Percentiles rank a stretch among this genome's conserved stretches.
Conservation (phyloP, 53 echinoderm and acorn worm genomes). For the Henricia sp. region DNA sequence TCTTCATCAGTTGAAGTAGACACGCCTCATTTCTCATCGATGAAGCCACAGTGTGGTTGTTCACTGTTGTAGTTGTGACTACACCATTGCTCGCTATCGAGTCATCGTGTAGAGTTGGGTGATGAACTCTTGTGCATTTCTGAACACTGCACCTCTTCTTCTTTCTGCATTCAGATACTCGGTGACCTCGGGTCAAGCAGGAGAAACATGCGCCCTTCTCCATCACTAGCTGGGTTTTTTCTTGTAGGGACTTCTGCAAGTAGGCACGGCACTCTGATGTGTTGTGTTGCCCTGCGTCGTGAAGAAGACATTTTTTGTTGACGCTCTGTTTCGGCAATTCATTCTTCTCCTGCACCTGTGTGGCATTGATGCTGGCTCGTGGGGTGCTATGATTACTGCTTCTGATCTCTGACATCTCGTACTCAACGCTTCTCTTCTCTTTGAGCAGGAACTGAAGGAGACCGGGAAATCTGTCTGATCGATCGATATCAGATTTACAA, state of each 20-base stretch:
- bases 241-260: too few relatives aligned
- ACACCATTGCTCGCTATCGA: background rate
- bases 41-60: constrained; percentile 19
- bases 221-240: constrained; percentile 17
- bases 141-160: background rate
- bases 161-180: too few relatives aligned
- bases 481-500: constrained; percentile 10
- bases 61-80: background rate
- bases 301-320: constrained; percentile 28
- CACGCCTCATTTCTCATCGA: constrained; percentile 5
- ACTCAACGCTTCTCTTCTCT: too few relatives aligned
- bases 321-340: background rate
- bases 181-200: too few relatives aligned
- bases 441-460: too few relatives aligned
- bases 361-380: background rate
- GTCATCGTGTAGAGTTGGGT: constrained; percentile 17
- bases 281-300: constrained; percentile 26
- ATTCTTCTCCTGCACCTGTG: too few relatives aligned
- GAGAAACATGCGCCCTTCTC: constrained; percentile 40
- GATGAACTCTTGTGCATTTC: constrained; percentile 42
- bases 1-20: constrained; percentile 51
- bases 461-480: constrained; percentile 29
- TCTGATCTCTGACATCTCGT: constrained; percentile 40
- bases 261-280: too few relatives aligned
- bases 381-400: background rate